Conservation (phyloP, 2,888 invertebrate species). For the Drosophila longiperda region DNA sequence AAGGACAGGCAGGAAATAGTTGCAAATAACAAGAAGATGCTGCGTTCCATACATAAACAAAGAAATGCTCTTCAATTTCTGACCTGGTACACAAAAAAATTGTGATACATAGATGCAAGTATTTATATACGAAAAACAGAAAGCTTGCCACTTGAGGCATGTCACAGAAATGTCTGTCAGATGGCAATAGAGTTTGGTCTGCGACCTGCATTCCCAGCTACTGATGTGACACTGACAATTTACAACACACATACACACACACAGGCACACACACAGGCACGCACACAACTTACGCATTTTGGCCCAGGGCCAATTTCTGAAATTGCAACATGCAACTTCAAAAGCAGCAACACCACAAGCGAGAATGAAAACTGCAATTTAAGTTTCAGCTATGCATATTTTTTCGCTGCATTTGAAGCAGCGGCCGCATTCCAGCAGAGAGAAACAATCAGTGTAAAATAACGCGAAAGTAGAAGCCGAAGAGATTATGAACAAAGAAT, state of each 20-base stretch:
- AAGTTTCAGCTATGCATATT: slow-evolving; percentile 35
- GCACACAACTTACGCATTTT: background rate
- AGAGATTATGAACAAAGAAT: slow-evolving; percentile 9
- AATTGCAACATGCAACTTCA: slow-evolving; percentile 27
- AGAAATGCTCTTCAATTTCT: slow-evolving; percentile 24
- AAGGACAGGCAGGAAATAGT: slow-evolving; percentile 31
- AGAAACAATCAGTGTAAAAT: background rate
- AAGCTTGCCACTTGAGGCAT: slow-evolving; percentile 37
- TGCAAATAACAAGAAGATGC: slow-evolving; percentile 4
- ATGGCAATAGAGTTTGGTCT: background rate
- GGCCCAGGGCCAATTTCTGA: slow-evolving; percentile 32
- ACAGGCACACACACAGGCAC: background rate
- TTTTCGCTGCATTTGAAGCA: slow-evolving; percentile 15
- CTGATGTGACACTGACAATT: slow-evolving; percentile 48
- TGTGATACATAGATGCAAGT: slow-evolving; percentile 2
- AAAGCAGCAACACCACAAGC: slow-evolving; percentile 6
- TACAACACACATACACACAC: slow-evolving; percentile 14
- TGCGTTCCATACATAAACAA: slow-evolving; percentile 29
- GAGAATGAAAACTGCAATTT: slow-evolving; percentile 37
- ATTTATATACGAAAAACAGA: slow-evolving; percentile 3
- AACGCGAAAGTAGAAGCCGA: background rate
- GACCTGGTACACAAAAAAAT: slow-evolving; percentile 4
- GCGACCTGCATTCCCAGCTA: slow-evolving; percentile 22
- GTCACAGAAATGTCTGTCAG: slow-evolving; percentile 21
- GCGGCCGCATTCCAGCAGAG: background rate